Base-by-base conservation (phyloP, 2,797 vertebrate genomes). In the Macropus fuliginosus region DNA sequence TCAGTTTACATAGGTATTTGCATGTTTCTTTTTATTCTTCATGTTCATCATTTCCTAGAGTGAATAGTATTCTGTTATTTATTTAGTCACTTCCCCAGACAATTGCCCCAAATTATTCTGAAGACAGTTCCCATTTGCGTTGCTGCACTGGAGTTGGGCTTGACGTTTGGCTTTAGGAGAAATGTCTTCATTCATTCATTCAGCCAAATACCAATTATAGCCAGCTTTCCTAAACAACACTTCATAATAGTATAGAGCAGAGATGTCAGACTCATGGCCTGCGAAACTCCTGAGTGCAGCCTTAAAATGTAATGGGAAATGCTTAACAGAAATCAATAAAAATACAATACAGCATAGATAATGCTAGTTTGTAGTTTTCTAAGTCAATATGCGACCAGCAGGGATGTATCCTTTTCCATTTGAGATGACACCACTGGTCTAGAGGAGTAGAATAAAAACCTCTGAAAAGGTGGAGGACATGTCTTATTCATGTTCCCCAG, bases 201-300 rank as follows among this genome's bases (percentile, higher is more conserved):
- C 91, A 93, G 92, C 59, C 59, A 97, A 91, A 94, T 96, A n/a
- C 13, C 11, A 66, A 66, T 90, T 96, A 81, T 74, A 93, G 31
- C 89, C 66, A 93, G 94, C 92, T 97, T 59, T 93, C 94, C 46
- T 52, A 94, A 95, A 40, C 40, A 94, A 34, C 52, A 94, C 54
- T 95, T 55, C 52, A 92, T 95, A 92, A 95, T 95, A 93, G 46
- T 66, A 95, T 57, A 95, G 91, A 95, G 50, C 34, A 96, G 92
- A 96, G 96, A 96, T 66, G 59, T 66, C 59, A n/a, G 5, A 66
- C 59, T 66, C 31, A 34, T 34, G 31, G 31, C 31, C 59, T 66
- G 59, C 29, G 34, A n/a, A 66, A 66, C 59, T n/a, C 59, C 34
- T 4, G 59, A 66, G 12, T n/a, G 13, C 11, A 66, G 59, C 59